Percentiles rank a stretch among this genome's conserved stretches.
These are phyloP conservation scores for Acanthornis magna DNA, from an alignment of 2,797 vertebrate species.

Conservation along the genomic window DNA sequence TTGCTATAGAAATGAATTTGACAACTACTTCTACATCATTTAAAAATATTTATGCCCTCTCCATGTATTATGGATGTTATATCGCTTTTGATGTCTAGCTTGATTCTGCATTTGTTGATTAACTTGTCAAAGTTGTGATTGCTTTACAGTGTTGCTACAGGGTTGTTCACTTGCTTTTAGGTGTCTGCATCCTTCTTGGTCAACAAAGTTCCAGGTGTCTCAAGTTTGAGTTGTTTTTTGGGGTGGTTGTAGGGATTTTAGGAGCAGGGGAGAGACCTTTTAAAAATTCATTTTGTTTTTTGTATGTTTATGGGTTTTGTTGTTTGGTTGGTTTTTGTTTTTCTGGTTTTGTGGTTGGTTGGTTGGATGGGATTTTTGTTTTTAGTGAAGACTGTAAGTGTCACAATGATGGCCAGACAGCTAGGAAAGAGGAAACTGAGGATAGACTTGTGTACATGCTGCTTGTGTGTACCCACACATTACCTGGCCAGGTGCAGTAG, in stretches of 20 bases:
- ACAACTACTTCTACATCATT: neutral
- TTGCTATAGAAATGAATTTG: neutral
- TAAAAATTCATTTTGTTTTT: neutral
- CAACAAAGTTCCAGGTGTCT: neutral
- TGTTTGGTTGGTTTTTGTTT: too few species aligned
- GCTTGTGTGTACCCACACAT: too few species aligned
- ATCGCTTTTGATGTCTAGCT: neutral
- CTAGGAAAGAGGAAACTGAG: neutral
- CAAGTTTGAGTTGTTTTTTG: neutral
- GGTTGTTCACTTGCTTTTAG: neutral
- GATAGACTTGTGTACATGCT: fast-evolving
- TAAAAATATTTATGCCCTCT: slow-evolving; percentile 27
- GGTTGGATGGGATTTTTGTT: too few species aligned
- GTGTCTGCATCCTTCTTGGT: neutral
- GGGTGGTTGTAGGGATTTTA: neutral
- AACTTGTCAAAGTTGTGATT: neutral
- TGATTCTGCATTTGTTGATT: slow-evolving; percentile 3
- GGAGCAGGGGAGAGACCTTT: neutral
- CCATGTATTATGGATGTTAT: neutral
- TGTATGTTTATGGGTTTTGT: neutral
- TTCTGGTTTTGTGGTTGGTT: too few species aligned
- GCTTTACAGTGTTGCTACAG: neutral
- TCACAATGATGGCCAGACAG: neutral
- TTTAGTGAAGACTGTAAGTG: neutral
- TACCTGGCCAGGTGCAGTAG: neutral